Percentiles rank a stretch among this genome's conserved stretches.
Conservation (phyloP, 2,113 vertebrate species). For the Nerophis ophidion region DNA sequence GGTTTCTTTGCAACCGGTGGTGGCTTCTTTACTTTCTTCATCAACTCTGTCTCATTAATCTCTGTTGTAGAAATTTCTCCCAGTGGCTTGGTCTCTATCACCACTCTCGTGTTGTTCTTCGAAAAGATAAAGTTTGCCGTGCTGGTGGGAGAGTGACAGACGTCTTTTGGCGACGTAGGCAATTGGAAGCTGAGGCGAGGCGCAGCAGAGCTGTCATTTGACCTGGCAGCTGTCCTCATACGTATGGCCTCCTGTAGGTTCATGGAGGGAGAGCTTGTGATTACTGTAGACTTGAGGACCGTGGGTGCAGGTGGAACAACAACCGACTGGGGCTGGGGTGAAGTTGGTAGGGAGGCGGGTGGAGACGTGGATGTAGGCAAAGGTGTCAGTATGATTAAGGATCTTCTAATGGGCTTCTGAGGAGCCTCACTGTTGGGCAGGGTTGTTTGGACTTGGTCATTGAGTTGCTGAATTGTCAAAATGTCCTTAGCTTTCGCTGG, state of each 20-base stretch:
- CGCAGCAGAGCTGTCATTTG: conserved; percentile 28
- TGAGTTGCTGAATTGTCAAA: conserved; percentile 16
- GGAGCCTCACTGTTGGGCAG: conserved; percentile 58
- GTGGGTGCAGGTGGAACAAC: conserved; percentile 22
- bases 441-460: conserved; percentile 3
- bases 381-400: conserved; percentile 49
- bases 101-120: conserved; percentile 80
- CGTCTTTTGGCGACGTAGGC: conserved; percentile 48
- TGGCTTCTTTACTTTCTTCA: conserved; percentile 76
- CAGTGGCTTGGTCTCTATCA: conserved; percentile 72
- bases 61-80: conserved; percentile 72
- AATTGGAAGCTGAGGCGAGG: conserved; percentile 52
- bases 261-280: conserved; percentile 58
- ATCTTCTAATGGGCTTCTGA: conserved; percentile 83
- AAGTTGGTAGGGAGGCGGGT: conserved; percentile 18
- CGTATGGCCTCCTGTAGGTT: conserved; percentile 81
- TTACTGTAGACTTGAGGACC: conserved; percentile 55
- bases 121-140: conserved; percentile 93
- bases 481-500: conserved; percentile 28
- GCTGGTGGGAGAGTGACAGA: conserved; percentile 75
- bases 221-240: conserved; percentile 76
- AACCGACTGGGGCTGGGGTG: conserved; percentile 23
- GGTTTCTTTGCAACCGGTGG: conserved; percentile 92
- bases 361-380: conserved; percentile 26
- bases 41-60: conserved; percentile 46